These are phyloP conservation scores for Drosophila mayaguana DNA, from an alignment of 2,888 invertebrate species.

Conservation along the genomic window DNA sequence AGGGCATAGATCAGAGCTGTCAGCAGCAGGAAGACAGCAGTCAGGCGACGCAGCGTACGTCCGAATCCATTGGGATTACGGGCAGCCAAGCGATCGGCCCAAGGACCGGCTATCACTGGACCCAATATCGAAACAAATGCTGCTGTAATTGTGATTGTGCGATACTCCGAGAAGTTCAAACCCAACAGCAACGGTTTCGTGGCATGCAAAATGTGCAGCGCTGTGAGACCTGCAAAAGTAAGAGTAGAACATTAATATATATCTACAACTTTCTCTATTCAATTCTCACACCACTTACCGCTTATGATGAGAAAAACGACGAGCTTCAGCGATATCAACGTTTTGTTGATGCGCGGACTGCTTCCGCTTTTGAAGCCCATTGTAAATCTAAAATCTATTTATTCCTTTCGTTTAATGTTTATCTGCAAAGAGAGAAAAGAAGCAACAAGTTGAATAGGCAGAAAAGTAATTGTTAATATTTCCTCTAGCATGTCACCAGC, in stretches of 20 bases:
- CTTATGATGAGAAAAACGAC: constrained; percentile 93
- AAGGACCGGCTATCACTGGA: constrained; percentile 90
- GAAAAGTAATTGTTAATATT: constrained; percentile 1
- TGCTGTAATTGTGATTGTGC: constrained; percentile 91
- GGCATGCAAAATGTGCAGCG: constrained; percentile 92
- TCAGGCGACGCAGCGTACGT: constrained; percentile 89
- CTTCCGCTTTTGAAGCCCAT: constrained; percentile 78
- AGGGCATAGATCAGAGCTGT: constrained; percentile 90
- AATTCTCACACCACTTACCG: constrained; percentile 86
- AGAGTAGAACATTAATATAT: background rate
- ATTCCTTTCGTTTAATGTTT: constrained; percentile 14
- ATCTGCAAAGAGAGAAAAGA: constrained; percentile 11
- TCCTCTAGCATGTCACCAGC: background rate
- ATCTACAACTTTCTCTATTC: background rate
- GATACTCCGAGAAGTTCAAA: constrained; percentile 90
- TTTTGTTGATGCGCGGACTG: constrained; percentile 88
- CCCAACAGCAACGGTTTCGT: constrained; percentile 87
- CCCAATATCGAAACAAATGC: constrained; percentile 92
- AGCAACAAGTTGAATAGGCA: background rate
- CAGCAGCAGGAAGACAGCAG: constrained; percentile 89
- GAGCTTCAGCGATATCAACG: constrained; percentile 91
- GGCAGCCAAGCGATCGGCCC: constrained; percentile 88
- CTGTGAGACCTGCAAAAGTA: constrained; percentile 89
- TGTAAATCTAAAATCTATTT: constrained; percentile 15
- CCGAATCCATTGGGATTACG: constrained; percentile 86